phyloP scores from a whole-genome alignment of 2,113 vertebrate species.

The Chaetorhynchus papuensis region DNA sequence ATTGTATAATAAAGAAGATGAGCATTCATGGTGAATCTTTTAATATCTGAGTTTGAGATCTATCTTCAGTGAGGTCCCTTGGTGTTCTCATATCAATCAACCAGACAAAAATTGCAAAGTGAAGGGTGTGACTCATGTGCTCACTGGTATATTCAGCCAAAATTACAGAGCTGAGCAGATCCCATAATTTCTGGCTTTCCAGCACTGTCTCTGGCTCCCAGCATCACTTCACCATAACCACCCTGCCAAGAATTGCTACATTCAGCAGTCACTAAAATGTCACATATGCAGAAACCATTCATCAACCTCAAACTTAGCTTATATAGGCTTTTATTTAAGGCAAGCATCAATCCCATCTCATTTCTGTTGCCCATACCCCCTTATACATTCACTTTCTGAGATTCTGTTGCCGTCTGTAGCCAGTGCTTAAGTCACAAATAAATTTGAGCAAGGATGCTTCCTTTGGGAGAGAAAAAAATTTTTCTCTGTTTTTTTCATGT shows the following conservation, averaged over 20 bases:
- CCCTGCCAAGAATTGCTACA: not conserved
- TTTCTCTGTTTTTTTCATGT: not conserved
- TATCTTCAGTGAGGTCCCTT: not conserved
- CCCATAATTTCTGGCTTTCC: not conserved
- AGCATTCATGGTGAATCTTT: not conserved
- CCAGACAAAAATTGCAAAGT: not conserved
- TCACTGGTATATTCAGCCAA: not conserved
- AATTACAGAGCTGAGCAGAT: not conserved
- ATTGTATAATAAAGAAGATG: not conserved
- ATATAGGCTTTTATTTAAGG: not conserved
- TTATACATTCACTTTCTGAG: not conserved
- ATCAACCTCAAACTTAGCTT: not conserved
- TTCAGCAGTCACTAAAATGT: not conserved
- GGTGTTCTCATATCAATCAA: constrained; percentile 11
- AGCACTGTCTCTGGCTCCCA: not conserved
- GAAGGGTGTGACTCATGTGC: not conserved
- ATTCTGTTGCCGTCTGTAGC: not conserved
- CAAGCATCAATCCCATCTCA: not conserved
- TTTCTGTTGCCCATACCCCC: not conserved
- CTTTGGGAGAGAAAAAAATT: not conserved
- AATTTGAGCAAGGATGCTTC: not conserved
- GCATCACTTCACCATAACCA: not conserved
- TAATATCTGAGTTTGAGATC: not conserved
- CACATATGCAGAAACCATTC: not conserved
- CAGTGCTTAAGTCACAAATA: not conserved